Conservation (phyloP, 2,113 vertebrate species). For the Stegastes partitus region DNA sequence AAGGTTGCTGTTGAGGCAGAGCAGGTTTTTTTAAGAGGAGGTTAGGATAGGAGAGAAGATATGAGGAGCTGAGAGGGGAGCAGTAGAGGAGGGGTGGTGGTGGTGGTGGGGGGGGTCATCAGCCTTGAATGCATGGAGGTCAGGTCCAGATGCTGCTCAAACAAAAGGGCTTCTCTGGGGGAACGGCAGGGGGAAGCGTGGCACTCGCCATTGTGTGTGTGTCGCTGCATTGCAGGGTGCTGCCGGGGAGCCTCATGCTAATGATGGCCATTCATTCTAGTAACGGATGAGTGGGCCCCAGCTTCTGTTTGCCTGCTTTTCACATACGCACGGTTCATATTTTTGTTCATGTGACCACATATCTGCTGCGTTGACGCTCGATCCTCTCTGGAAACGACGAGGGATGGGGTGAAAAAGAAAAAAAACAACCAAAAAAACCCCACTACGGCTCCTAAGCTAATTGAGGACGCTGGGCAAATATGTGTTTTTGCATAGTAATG, state of each 20-base stretch:
- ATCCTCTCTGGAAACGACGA: constrained; percentile 7
- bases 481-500: constrained; percentile 69
- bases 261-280: constrained; percentile 93
- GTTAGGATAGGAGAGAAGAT: constrained; percentile 68
- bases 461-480: constrained; percentile 59
- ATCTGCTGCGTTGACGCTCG: constrained; percentile 36
- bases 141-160: constrained; percentile 92
- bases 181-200: constrained; percentile 91
- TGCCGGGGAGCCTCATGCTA: constrained; percentile 92
- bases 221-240: constrained; percentile 96
- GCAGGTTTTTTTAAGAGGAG: constrained; percentile 65
- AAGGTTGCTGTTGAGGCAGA: constrained; percentile 60
- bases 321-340: constrained; percentile 65
- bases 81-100: constrained; percentile 13
- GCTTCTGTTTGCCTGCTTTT: constrained; percentile 73
- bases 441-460: constrained; percentile 36
- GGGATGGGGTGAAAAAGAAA: background rate
- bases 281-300: constrained; percentile 84
- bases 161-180: constrained; percentile 95
- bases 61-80: constrained; percentile 41
- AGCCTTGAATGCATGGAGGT: constrained; percentile 89
- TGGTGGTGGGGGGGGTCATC: constrained; percentile 76
- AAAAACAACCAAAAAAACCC: no score
- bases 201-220: constrained; percentile 89
- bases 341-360: constrained; percentile 50